phyloP scores from a whole-genome alignment of 2,888 invertebrate genomes.

The Toxonevra muliebris region DNA sequence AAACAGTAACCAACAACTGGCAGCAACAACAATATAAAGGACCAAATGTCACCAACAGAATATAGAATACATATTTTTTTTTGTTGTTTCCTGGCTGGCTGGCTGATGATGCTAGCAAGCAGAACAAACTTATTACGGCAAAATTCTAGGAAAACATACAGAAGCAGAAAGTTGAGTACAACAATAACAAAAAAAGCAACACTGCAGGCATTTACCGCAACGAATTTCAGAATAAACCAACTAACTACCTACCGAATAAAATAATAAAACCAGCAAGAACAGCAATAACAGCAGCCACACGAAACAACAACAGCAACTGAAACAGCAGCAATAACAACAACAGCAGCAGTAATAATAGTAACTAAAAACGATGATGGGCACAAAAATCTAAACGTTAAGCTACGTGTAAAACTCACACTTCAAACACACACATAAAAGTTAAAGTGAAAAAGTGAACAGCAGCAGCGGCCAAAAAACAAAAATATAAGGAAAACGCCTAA shows the following conservation, averaged over 20 bases:
- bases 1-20: slow-evolving; percentile 7
- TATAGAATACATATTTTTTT: neutral
- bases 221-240: too few species aligned
- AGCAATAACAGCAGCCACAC: neutral
- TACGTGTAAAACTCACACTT: too few species aligned
- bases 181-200: neutral
- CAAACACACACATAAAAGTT: too few species aligned
- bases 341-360: neutral
- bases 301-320: neutral
- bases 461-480: neutral
- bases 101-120: slow-evolving; percentile 5
- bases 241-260: too few species aligned
- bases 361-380: neutral
- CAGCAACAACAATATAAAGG: slow-evolving; percentile 4
- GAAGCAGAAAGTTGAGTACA: neutral
- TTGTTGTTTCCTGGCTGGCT: neutral
- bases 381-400: too few species aligned
- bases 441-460: neutral
- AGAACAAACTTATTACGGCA: neutral
- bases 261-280: neutral
- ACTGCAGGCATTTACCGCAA: neutral
- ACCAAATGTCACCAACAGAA: slow-evolving; percentile 19
- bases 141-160: neutral
- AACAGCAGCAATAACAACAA: neutral
- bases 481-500: neutral